Evolutionary conservation across 2,113 vertebrate genomes (phyloP), one percentile per base, ranked within the genome.

Genomic region (Phalacrocorax brasilianus): DNA sequence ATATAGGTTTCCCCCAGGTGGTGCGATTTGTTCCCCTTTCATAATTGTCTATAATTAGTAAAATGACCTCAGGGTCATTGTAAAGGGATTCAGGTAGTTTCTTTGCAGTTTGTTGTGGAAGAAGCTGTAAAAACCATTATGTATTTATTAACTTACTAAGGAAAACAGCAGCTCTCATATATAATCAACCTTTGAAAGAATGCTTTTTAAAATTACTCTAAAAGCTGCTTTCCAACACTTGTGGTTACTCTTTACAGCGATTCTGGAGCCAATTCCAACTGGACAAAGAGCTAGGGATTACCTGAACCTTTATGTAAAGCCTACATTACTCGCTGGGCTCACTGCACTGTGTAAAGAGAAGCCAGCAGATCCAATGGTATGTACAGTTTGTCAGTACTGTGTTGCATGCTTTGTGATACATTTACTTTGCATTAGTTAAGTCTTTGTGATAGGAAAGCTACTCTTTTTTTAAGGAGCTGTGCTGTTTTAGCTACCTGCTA

Each of bases 301-400:
- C 98, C 88, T 99, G 95, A 98, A 96, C 94, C 97, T 96, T 44
- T 97, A 98, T 26, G 97, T 99, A 23, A 99, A 96, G 72, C 98
- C 99, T 47, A 99, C 98, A 2, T 96, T 99, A 62, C 97, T 99
- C 8, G 93, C 86, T 18, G 99, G 99, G 95, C 99, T 99, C 81
- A 99, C 98, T 17, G 98, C 99, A 5, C 98, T 99, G 92, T 99
- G 99, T 97, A 99, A 99, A 68, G 97, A 98, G 88, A 99, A 99
- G 96, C 99, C 99, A 63, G 93, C 89, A 66, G 98, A 99, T 73
- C 99, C 99, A 22, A 98, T 98, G 91, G 99, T 99, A 98, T 35
- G 99, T 98, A 77, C 59, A 19, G 44, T 8, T 2, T 5, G 6
- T 27, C 68, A 20, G 14, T 4, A 1, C 16, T 23, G 19, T 23